Conservation (phyloP, 92 coral and sea anemone genomes). For the Porites cylindrica region DNA sequence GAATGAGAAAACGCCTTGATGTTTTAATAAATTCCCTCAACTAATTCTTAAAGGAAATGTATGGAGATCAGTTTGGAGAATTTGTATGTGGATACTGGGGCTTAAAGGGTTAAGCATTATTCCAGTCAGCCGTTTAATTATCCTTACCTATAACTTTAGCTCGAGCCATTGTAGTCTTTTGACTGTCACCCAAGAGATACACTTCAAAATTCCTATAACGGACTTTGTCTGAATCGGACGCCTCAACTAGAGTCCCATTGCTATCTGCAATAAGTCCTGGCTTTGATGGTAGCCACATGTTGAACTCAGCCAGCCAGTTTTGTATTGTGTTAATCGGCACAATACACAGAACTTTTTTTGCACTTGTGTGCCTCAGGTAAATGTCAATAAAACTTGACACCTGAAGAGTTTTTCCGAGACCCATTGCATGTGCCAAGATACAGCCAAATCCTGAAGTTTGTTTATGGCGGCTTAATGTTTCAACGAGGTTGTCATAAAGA, state of each 20-base stretch:
- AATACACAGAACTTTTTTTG: constrained; percentile 85
- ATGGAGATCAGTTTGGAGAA: no score
- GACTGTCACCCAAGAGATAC: constrained; percentile 77
- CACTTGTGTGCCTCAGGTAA: constrained; percentile 84
- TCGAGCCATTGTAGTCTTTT: constrained; percentile 83
- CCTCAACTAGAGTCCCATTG: constrained; percentile 48
- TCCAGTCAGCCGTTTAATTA: not conserved
- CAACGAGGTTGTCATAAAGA: constrained; percentile 93
- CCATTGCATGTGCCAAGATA: constrained; percentile 97
- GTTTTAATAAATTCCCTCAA: no score
- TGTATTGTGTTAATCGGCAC: constrained; percentile 98
- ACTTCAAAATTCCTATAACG: constrained; percentile 85
- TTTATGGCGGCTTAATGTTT: constrained; percentile 83
- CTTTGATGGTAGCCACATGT: constrained; percentile 89
- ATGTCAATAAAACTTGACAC: constrained; percentile 87
- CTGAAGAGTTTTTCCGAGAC: constrained; percentile 96
- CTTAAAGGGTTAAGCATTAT: no score
- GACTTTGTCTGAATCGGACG: constrained; percentile 35
- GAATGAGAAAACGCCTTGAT: no score
- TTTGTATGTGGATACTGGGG: no score
- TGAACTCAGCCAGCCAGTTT: constrained; percentile 94
- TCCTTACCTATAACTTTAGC: constrained; percentile 88
- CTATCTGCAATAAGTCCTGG: constrained; percentile 49
- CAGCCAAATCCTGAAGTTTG: constrained; percentile 95
- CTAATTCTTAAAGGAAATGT: no score